Evolutionary conservation across 2,113 vertebrate genomes (phyloP).

Genomic region (Eurystomus gularis): DNA sequence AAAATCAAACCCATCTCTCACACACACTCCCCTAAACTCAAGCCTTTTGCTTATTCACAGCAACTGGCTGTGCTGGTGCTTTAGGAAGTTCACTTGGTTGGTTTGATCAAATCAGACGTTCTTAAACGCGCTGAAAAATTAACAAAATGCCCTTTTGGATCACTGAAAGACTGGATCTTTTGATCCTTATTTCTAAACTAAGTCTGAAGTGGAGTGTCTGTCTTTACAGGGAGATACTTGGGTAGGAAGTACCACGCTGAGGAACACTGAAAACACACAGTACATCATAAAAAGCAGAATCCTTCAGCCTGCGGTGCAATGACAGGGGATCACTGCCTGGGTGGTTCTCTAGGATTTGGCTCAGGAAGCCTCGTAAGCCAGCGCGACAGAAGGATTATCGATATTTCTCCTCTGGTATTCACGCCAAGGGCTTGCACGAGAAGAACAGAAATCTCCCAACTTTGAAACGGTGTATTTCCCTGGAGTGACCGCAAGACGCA

Average conservation of each 20-base stretch:
- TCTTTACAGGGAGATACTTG: neutral
- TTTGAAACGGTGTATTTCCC: neutral
- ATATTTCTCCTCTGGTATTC: neutral
- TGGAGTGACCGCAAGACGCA: neutral
- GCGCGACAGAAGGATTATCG: accelerated
- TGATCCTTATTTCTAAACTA: neutral
- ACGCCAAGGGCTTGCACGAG: neutral
- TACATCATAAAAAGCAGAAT: neutral
- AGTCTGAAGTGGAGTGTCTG: neutral
- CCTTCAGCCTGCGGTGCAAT: neutral
- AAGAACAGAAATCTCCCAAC: neutral
- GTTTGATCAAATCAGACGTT: neutral
- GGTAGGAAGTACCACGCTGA: neutral
- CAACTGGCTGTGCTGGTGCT: neutral
- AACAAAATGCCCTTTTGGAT: neutral
- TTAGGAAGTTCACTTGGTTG: neutral
- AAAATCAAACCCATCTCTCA: neutral
- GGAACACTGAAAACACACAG: neutral
- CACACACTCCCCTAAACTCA: neutral
- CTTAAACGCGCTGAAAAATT: neutral
- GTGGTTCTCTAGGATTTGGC: neutral
- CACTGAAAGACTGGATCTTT: neutral
- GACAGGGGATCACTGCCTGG: neutral
- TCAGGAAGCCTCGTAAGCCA: neutral
- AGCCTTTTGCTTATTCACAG: neutral